These are phyloP conservation scores for Listrodromus nycthemerus DNA, from an alignment of 2,888 invertebrate species.

Conservation along the genomic window DNA sequence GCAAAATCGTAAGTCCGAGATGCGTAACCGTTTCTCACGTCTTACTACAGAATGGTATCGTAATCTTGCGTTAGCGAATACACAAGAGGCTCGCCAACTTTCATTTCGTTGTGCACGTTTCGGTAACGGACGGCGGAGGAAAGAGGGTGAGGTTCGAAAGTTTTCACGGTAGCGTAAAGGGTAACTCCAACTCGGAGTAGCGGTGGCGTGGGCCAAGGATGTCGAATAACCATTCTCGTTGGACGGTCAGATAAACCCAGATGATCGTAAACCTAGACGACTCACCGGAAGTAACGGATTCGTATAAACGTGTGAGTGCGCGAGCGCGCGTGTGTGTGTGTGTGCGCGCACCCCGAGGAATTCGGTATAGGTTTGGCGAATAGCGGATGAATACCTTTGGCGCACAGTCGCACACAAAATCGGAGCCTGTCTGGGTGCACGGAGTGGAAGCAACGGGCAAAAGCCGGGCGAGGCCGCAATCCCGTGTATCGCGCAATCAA, in stretches of 20 bases:
- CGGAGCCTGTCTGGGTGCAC: conserved; percentile 2
- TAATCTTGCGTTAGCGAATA: not conserved
- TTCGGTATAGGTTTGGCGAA: conserved; percentile 50
- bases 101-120: conserved; percentile 38
- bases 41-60: conserved; percentile 2
- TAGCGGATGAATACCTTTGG: conserved; percentile 35
- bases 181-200: conserved; percentile 20
- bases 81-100: conserved; percentile 10
- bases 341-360: conserved; percentile 38
- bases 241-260: conserved; percentile 61
- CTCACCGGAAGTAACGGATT: conserved; percentile 61
- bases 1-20: not conserved
- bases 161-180: conserved; percentile 41
- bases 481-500: conserved; percentile 64
- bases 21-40: not conserved
- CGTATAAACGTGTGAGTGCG: not conserved
- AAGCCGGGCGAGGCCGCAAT: conserved; percentile 47
- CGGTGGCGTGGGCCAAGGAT: conserved; percentile 25
- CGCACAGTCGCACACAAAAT: conserved; percentile 28
- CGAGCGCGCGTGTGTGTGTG: conserved; percentile 9
- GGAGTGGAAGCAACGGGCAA: not conserved
- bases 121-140: conserved; percentile 9
- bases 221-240: conserved; percentile 61
- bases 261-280: conserved; percentile 62
- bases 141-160: conserved; percentile 26